Percentiles rank a stretch among this genome's conserved stretches.
These are phyloP conservation scores for Sebastes taczanowskii DNA, from an alignment of 2,797 vertebrate genomes.

Conservation along the genomic window DNA sequence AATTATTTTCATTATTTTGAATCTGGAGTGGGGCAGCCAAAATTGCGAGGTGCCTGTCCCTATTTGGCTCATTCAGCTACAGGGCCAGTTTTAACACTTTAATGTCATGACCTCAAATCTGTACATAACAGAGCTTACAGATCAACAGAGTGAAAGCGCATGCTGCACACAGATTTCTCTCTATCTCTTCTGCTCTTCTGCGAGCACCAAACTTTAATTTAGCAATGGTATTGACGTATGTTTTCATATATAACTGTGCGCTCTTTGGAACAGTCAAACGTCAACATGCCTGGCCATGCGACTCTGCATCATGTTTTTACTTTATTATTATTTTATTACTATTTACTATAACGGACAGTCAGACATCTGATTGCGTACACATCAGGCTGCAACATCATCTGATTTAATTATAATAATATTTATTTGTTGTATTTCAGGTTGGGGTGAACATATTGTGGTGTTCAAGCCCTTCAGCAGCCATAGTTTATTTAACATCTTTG, in stretches of 20 bases:
- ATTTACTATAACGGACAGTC: background rate
- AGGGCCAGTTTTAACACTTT: background rate
- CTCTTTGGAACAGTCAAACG: background rate
- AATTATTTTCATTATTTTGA: slow-evolving; percentile 2
- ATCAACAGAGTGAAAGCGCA: background rate
- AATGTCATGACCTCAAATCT: background rate
- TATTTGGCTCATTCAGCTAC: background rate
- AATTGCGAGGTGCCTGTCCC: background rate
- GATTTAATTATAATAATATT: background rate
- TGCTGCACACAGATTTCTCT: background rate
- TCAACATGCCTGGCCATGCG: background rate
- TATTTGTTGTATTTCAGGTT: background rate
- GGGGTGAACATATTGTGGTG: background rate
- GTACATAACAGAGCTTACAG: background rate
- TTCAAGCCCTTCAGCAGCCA: background rate
- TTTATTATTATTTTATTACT: background rate
- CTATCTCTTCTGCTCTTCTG: background rate
- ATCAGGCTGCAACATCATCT: background rate
- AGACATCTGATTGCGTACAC: background rate
- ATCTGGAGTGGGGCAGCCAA: background rate
- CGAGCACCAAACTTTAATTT: background rate
- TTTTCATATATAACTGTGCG: background rate
- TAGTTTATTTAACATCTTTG: background rate
- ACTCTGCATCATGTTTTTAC: background rate
- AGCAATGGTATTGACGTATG: background rate